A percentile compares a stretch with the other conserved stretches of the same genome.
phyloP scores from a whole-genome alignment of 2,113 vertebrate genomes.

The Romanogobio albipinnatus region DNA sequence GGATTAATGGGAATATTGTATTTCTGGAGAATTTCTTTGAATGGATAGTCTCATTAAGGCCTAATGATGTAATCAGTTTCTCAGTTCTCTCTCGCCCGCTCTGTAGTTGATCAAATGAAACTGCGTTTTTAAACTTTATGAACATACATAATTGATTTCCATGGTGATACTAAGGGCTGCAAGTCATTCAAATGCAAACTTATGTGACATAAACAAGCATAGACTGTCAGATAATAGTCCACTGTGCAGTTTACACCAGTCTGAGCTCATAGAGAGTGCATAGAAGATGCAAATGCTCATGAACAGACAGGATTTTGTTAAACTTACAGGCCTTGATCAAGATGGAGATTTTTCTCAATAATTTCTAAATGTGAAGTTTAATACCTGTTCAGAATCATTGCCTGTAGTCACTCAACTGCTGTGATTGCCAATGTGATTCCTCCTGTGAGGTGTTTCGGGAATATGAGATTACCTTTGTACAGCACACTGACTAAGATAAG shows the following conservation, averaged over 20 bases:
- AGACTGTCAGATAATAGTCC: background rate
- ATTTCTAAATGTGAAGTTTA: background rate
- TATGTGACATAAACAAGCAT: background rate
- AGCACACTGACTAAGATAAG: slow-evolving; percentile 14
- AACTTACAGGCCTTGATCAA: too few species aligned
- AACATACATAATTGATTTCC: background rate
- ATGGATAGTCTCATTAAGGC: slow-evolving; percentile 7
- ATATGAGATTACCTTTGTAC: background rate
- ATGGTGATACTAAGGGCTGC: background rate
- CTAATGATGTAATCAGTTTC: slow-evolving; percentile 19
- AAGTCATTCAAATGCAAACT: background rate
- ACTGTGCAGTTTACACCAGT: background rate
- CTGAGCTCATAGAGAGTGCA: background rate
- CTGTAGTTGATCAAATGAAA: background rate
- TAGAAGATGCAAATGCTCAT: background rate
- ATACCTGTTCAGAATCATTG: background rate
- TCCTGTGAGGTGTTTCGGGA: background rate
- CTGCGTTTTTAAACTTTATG: slow-evolving; percentile 9
- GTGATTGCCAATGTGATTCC: background rate
- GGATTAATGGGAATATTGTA: slow-evolving; percentile 24
- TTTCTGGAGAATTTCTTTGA: background rate
- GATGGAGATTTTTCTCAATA: too few species aligned
- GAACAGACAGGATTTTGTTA: background rate
- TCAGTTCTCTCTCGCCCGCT: background rate
- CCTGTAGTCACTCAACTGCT: background rate